phyloP scores from a whole-genome alignment of 92 coral and sea anemone species.

The Zoanthus sociatus region DNA sequence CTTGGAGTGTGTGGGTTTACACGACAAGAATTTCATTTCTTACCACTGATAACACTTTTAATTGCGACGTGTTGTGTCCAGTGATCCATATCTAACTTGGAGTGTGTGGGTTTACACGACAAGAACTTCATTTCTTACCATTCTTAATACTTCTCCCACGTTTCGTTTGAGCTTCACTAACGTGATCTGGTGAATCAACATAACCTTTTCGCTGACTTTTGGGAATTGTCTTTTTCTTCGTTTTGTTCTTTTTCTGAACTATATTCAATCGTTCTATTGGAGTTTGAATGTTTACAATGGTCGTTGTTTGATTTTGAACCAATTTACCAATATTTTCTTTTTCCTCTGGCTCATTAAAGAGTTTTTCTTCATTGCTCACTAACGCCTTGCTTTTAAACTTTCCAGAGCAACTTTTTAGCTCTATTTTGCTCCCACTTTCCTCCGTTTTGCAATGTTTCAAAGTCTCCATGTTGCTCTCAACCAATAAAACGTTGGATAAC shows the following conservation, averaged over 20 bases:
- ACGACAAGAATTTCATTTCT: no score
- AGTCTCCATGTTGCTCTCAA: neutral
- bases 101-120: no score
- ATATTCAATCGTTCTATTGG: neutral
- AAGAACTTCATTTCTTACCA: neutral
- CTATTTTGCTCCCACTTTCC: neutral
- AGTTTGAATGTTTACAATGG: neutral
- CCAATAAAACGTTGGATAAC: neutral
- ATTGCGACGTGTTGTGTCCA: no score
- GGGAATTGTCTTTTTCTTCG: constrained; percentile 34
- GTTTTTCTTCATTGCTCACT: neutral
- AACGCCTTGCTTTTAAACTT: neutral
- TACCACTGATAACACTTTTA: no score
- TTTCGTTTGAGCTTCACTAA: neutral
- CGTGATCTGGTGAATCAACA: constrained; percentile 23
- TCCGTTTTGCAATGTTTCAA: neutral
- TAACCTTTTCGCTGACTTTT: constrained; percentile 30
- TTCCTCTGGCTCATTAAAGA: neutral
- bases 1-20: no score
- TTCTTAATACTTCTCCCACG: neutral
- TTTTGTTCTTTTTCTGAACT: neutral
- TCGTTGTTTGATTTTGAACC: neutral
- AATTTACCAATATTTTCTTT: neutral
- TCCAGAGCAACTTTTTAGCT: neutral
- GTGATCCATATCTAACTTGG: no score